Conservation (phyloP, 2,113 vertebrate genomes). For the Callospermophilus lateralis region DNA sequence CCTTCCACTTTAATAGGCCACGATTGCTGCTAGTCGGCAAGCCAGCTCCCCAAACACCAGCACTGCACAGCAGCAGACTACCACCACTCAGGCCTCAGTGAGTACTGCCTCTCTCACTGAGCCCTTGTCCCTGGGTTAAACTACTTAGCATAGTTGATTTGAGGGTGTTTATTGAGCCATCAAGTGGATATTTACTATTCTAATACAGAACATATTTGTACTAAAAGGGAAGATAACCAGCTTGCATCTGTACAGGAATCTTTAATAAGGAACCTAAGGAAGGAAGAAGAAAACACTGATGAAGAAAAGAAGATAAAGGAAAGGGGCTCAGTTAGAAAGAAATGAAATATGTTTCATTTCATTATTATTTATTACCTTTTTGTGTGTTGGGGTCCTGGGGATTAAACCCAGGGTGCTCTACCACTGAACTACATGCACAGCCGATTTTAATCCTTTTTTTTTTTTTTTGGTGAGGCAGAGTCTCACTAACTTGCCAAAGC, state of each 20-base stretch:
- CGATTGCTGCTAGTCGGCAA: slow-evolving; percentile 97
- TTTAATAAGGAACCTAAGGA: background rate
- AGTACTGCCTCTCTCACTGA: slow-evolving; percentile 69
- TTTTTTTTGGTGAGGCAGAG: no score
- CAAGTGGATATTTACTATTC: background rate
- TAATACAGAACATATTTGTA: background rate
- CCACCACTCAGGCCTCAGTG: slow-evolving; percentile 92
- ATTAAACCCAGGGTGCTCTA: no score
- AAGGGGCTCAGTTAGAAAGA: background rate
- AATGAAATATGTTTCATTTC: slow-evolving; percentile 2
- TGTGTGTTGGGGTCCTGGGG: background rate
- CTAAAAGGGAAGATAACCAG: background rate
- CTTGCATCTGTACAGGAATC: background rate
- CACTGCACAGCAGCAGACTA: slow-evolving; percentile 89
- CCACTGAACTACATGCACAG: no score
- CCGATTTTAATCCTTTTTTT: no score
- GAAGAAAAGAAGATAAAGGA: background rate
- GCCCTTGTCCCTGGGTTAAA: background rate
- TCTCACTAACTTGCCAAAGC: no score
- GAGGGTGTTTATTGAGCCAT: background rate
- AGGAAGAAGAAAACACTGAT: background rate
- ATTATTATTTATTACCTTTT: background rate
- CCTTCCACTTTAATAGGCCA: slow-evolving; percentile 89
- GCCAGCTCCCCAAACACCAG: slow-evolving; percentile 94
- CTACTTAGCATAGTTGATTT: background rate